Evolutionary conservation across 2,113 vertebrate species (phyloP).

Genomic region (Aptenodytes forsteri): DNA sequence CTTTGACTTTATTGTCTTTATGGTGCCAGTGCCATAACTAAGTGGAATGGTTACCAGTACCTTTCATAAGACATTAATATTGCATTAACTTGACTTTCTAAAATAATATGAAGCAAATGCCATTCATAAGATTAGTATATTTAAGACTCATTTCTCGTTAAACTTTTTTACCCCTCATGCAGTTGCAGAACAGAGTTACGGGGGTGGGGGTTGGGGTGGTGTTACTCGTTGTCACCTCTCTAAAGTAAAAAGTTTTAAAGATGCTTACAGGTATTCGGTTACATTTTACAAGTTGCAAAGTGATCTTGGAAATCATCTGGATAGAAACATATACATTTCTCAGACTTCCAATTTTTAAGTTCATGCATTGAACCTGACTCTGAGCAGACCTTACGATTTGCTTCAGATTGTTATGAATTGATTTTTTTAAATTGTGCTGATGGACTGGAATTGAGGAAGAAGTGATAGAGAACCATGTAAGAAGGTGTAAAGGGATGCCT

Average conservation of each 20-base stretch:
- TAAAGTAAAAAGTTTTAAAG: background rate
- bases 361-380: background rate
- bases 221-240: background rate
- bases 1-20: background rate
- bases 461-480: background rate
- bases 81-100: background rate
- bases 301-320: background rate
- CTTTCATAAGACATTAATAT: background rate
- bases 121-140: background rate
- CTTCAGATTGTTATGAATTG: background rate
- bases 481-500: background rate
- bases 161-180: background rate
- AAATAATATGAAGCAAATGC: background rate
- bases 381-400: background rate
- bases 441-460: background rate
- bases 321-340: background rate
- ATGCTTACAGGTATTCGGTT: background rate
- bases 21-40: background rate
- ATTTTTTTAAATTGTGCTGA: background rate
- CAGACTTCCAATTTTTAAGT: background rate
- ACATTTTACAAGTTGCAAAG: background rate
- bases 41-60: background rate
- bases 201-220: accelerated
- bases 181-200: background rate
- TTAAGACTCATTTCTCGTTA: background rate